These are phyloP conservation scores for Lagenorhynchus albirostris DNA, from an alignment of 2,113 vertebrate genomes.

Conservation along the genomic window DNA sequence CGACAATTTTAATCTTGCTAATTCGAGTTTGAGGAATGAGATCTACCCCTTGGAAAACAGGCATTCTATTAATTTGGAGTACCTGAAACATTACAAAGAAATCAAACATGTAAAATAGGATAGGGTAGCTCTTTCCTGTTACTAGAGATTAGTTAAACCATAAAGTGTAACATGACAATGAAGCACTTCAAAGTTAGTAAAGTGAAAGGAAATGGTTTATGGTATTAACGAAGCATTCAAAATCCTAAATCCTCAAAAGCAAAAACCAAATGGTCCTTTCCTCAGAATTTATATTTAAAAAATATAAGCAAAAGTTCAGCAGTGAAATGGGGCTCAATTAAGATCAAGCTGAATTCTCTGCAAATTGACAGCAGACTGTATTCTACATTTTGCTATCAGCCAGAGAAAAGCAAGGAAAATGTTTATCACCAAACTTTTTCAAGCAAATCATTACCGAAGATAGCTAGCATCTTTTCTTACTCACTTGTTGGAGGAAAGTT, in stretches of 20 bases:
- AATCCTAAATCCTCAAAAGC: constrained; percentile 54
- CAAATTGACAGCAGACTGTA: background rate
- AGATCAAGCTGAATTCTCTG: constrained; percentile 45
- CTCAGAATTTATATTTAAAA: constrained; percentile 49
- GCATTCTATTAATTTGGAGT: constrained; percentile 31
- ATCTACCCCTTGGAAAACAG: constrained; percentile 26
- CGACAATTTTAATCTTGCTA: constrained; percentile 32
- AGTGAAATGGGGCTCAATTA: constrained; percentile 46
- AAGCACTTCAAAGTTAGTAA: constrained; percentile 52
- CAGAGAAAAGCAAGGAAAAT: constrained; percentile 51
- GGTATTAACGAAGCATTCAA: constrained; percentile 29
- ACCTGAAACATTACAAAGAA: constrained; percentile 41
- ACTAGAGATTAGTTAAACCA: constrained; percentile 34
- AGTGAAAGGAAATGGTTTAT: constrained; percentile 58
- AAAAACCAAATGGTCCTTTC: constrained; percentile 49
- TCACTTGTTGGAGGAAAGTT: constrained; percentile 92
- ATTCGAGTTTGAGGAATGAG: constrained; percentile 45
- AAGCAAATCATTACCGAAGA: constrained; percentile 63
- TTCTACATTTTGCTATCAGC: constrained; percentile 48
- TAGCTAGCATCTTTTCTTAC: constrained; percentile 76
- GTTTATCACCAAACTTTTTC: constrained; percentile 59
- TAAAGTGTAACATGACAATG: constrained; percentile 24
- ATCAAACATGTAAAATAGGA: background rate
- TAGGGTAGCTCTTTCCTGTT: constrained; percentile 24
- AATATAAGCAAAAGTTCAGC: constrained; percentile 46